phyloP scores from a whole-genome alignment of 2,113 vertebrate species.

The Tringa solitaria region DNA sequence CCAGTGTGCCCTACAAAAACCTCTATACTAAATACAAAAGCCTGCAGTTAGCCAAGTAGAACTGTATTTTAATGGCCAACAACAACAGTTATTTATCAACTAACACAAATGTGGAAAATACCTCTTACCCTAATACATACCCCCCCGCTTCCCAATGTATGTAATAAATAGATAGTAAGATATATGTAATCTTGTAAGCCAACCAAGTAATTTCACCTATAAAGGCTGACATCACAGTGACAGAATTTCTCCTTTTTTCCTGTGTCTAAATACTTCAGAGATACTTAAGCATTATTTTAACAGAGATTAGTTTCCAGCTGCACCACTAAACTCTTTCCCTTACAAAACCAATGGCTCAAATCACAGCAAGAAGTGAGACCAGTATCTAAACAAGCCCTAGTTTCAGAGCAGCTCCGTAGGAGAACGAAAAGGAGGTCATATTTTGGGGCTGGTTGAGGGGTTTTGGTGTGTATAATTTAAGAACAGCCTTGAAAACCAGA shows the following conservation, averaged over 20 bases:
- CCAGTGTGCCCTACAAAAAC: background rate
- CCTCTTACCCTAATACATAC: background rate
- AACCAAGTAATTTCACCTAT: background rate
- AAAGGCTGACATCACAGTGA: background rate
- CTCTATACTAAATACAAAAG: background rate
- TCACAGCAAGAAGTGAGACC: background rate
- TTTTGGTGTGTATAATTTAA: background rate
- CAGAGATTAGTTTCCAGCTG: background rate
- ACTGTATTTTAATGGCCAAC: background rate
- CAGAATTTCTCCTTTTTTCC: background rate
- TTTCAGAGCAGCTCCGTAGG: background rate
- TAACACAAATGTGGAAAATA: background rate
- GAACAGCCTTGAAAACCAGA: background rate
- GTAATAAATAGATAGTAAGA: background rate
- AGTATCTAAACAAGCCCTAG: background rate
- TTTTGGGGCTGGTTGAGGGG: background rate
- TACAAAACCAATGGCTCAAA: background rate
- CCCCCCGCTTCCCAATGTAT: background rate
- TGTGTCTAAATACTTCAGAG: background rate
- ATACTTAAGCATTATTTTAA: background rate
- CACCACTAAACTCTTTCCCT: background rate
- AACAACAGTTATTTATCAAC: background rate
- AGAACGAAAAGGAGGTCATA: background rate
- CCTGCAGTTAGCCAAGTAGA: background rate
- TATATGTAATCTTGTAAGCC: background rate